These are phyloP conservation scores for Alfaro cultratus DNA, from an alignment of 2,797 vertebrate species.

Conservation along the genomic window DNA sequence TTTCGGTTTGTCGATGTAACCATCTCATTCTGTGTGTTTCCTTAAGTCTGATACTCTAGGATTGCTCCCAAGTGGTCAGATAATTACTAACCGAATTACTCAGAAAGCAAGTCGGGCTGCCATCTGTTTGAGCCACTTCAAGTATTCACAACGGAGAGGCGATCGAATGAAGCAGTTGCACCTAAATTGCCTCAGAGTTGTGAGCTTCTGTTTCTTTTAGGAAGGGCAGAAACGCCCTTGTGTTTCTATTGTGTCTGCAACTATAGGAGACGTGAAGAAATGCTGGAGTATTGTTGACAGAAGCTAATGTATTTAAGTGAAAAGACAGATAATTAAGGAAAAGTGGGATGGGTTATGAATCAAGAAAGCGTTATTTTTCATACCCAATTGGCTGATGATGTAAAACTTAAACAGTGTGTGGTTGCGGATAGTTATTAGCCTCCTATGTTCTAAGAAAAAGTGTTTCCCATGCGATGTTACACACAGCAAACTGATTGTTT, in stretches of 20 bases:
- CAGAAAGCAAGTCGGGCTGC: not conserved
- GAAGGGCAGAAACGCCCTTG: not conserved
- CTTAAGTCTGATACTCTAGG: not conserved
- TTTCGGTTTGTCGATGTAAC: not conserved
- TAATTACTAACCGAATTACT: not conserved
- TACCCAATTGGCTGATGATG: not conserved
- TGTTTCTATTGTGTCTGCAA: not conserved
- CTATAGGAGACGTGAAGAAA: not conserved
- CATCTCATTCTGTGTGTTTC: not conserved
- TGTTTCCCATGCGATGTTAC: not conserved
- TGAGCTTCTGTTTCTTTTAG: not conserved
- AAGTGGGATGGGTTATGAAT: not conserved
- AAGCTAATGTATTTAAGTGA: not conserved
- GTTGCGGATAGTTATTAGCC: not conserved
- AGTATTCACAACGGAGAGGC: not conserved
- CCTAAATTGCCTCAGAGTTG: not conserved
- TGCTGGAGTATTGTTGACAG: not conserved
- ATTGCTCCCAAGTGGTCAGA: not conserved
- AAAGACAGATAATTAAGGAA: not conserved
- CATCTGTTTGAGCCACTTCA: not conserved
- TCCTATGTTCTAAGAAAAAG: not conserved
- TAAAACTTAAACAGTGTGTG: not conserved
- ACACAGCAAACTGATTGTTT: not conserved
- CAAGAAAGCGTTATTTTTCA: not conserved
- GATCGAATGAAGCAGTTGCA: not conserved